Percentiles rank a stretch among this genome's conserved stretches.
These are phyloP conservation scores for Lithosia quadra DNA, from an alignment of 2,888 invertebrate genomes.

Conservation along the genomic window DNA sequence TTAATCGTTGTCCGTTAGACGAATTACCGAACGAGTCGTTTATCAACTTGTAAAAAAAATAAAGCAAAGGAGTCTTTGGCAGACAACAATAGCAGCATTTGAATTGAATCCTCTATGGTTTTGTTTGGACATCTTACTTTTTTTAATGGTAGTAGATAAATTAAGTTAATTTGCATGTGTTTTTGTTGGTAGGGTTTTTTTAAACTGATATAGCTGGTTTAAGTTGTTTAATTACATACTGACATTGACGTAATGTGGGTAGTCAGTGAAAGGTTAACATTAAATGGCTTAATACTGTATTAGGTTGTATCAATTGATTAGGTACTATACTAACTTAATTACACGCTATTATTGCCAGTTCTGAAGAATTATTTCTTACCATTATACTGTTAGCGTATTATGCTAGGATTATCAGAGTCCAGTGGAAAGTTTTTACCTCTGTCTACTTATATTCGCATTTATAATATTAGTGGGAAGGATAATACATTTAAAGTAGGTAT, in stretches of 20 bases:
- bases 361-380: no score
- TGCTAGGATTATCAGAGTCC: no score
- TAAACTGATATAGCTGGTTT: conserved; percentile 34
- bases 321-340: neutral
- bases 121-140: conserved; percentile 69
- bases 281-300: neutral
- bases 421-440: no score
- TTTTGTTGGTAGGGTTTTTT: conserved; percentile 41
- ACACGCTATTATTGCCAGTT: no score
- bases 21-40: conserved; percentile 65
- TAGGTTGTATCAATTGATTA: neutral
- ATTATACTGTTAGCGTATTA: no score
- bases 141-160: conserved; percentile 60
- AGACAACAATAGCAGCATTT: conserved; percentile 84
- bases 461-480: no score
- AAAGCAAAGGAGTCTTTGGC: conserved; percentile 67
- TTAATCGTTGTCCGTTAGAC: conserved; percentile 70
- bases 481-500: no score
- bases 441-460: no score
- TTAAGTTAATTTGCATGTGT: conserved; percentile 56
- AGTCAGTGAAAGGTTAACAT: neutral
- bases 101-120: conserved; percentile 79
- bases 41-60: conserved; percentile 74
- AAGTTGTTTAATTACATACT: conserved; percentile 40
- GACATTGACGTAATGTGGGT: conserved; percentile 31